These are phyloP conservation scores for Caenorhabditis remanei DNA, from an alignment of 1,140 invertebrate species.

Conservation along the genomic window DNA sequence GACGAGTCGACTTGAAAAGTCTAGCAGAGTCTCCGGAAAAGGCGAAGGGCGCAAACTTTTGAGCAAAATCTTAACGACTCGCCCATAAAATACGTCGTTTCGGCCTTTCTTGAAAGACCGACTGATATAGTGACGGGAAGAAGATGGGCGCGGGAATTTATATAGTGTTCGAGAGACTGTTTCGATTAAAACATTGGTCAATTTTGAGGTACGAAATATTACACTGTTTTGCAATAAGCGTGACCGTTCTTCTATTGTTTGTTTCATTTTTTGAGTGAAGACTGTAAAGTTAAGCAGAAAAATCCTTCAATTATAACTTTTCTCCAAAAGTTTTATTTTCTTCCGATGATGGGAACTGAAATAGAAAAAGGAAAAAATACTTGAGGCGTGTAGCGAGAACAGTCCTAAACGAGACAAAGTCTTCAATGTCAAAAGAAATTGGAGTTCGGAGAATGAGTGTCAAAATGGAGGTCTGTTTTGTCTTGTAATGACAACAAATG, in stretches of 20 bases:
- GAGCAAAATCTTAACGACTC: constrained; percentile 50
- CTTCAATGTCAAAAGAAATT: not conserved
- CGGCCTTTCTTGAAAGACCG: constrained; percentile 25
- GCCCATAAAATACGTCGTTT: constrained; percentile 51
- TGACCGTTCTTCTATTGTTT: too few relatives aligned
- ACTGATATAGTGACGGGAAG: constrained; percentile 4
- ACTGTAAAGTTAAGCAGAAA: too few relatives aligned
- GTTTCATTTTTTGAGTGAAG: too few relatives aligned
- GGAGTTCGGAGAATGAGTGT: not conserved
- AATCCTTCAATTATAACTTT: too few relatives aligned
- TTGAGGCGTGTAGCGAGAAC: not conserved
- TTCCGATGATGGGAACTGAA: too few relatives aligned
- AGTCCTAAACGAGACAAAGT: not conserved
- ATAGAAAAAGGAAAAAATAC: not conserved
- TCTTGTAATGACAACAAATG: constrained; percentile 20
- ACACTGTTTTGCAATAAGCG: too few relatives aligned
- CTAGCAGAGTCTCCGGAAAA: constrained; percentile 20
- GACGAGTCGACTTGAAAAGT: constrained; percentile 33
- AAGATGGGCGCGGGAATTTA: not conserved
- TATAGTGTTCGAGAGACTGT: constrained; percentile 21
- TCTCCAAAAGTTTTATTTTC: too few relatives aligned
- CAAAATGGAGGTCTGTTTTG: constrained; percentile 11
- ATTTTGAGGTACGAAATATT: too few relatives aligned
- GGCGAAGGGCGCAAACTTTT: constrained; percentile 44
- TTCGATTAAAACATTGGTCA: too few relatives aligned